Conservation (phyloP, 2,888 invertebrate genomes). For the Amiota communis region DNA sequence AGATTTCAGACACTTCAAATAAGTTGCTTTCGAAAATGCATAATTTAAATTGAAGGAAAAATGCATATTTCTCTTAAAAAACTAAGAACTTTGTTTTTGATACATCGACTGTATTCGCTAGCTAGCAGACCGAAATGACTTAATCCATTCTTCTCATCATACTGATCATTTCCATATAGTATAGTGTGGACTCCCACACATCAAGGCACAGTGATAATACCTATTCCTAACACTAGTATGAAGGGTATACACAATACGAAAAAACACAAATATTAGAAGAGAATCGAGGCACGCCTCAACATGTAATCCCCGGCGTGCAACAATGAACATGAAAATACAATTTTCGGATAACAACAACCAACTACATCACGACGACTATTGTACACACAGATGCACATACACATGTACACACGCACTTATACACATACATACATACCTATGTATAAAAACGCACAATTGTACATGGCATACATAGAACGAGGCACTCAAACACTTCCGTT, state of each 20-base stretch:
- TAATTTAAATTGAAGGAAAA: no score
- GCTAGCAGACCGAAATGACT: no score
- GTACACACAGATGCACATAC: background rate
- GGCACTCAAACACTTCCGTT: constrained; percentile 10
- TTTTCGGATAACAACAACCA: background rate
- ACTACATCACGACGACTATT: background rate
- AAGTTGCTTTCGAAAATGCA: no score
- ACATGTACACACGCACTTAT: background rate
- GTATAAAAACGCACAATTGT: background rate
- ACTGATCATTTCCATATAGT: no score
- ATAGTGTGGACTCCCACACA: no score
- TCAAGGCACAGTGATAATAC: no score
- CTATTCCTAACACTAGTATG: no score
- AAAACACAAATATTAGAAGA: background rate
- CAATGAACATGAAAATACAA: constrained; percentile 22
- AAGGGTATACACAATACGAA: background rate
- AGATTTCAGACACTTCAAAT: no score
- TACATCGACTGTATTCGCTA: no score
- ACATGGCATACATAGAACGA: background rate
- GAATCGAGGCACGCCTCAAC: background rate
- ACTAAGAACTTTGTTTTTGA: no score
- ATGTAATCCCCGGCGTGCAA: constrained; percentile 11
- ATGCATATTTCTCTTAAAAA: no score
- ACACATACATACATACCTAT: background rate
- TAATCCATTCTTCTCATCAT: no score